Evolutionary conservation across 2,888 invertebrate species (phyloP), one percentile per base, ranked within the genome.

Genomic region (Acanthosepion pharaonis): DNA sequence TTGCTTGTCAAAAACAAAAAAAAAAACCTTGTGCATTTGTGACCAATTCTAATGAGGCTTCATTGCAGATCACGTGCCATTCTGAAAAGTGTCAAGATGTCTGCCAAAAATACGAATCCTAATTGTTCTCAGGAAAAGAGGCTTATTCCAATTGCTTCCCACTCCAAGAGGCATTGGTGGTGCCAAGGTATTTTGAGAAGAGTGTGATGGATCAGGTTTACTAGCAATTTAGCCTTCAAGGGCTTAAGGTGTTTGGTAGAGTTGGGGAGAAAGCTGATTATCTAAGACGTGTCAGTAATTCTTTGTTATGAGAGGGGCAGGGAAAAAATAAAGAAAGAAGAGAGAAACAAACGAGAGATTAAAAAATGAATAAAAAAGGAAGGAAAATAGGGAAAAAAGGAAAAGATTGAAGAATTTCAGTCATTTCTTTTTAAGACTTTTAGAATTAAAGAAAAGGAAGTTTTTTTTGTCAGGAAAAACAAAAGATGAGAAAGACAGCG

Each of bases 191-290:
- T 78, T 33, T n/a, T 15, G n/a, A 78, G 78, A 78, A 78, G 78
- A 78, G 78, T 33, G 33, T 78, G n/a, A 78, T 78, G 8, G n/a
- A 78, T 78, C n/a, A n/a, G n/a, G n/a, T 78, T 78, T 78, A 33
- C 78, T 11, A 78, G 78, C 15, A 78, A 78, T 78, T 78, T 78
- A 78, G 78, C n/a, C 78, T 78, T 78, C 78, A n/a, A 78, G 78
- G n/a, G 78, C 33, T 78, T 78, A 78, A 78, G 11, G n/a, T 78
- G n/a, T n/a, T 78, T 33, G n/a, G 78, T 11, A 78, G 78, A 5
- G 78, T n/a, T n/a, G n/a, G n/a, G 78, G n/a, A 78, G 78, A 18
- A 78, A 78, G n/a, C 78, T 78, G 78, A 78, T 78, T 78, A 78
- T 78, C 78, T 78, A 78, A 78, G 78, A 78, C 9, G 78, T 78